phyloP scores from a whole-genome alignment of 2,113 vertebrate genomes.

The Lampris incognitus region DNA sequence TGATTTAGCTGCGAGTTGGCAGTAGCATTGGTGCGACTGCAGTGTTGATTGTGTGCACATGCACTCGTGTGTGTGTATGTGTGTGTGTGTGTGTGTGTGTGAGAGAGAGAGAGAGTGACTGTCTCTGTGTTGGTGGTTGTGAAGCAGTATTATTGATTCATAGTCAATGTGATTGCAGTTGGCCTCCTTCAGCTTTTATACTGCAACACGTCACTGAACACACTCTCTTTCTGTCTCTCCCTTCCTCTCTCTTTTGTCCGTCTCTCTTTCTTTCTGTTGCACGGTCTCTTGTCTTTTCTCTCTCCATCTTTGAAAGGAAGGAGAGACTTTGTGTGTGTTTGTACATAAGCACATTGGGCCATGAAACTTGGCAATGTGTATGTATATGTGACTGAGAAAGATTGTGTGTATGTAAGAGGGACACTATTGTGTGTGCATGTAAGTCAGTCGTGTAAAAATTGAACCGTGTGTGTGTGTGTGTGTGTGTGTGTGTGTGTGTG shows the following conservation, averaged over 20 bases:
- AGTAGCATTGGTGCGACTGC: conserved; percentile 75
- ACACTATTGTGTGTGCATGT: not conserved
- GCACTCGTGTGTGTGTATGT: not conserved
- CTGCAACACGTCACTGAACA: conserved; percentile 65
- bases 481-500: conserved; percentile 29
- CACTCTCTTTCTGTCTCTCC: no score
- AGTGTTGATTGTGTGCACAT: conserved; percentile 42
- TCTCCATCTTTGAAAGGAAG: not conserved
- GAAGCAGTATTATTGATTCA: conserved; percentile 73
- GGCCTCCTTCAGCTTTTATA: conserved; percentile 61
- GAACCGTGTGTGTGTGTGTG: not conserved
- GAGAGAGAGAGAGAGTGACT: not conserved
- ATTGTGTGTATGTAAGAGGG: not conserved
- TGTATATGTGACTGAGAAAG: not conserved
- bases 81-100: conserved; percentile 13
- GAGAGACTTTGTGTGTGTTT: not conserved
- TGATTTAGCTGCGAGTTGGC: conserved; percentile 25
- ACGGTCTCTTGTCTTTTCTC: no score
- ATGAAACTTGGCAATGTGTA: conserved; percentile 4
- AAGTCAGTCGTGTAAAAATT: no score
- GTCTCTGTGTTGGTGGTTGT: not conserved
- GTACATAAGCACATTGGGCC: conserved; percentile 44
- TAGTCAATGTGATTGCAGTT: conserved; percentile 72
- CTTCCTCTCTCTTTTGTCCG: no score
- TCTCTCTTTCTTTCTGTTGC: no score